Base-by-base conservation (phyloP, 1,140 invertebrate genomes). In the Lethocerus indicus region DNA sequence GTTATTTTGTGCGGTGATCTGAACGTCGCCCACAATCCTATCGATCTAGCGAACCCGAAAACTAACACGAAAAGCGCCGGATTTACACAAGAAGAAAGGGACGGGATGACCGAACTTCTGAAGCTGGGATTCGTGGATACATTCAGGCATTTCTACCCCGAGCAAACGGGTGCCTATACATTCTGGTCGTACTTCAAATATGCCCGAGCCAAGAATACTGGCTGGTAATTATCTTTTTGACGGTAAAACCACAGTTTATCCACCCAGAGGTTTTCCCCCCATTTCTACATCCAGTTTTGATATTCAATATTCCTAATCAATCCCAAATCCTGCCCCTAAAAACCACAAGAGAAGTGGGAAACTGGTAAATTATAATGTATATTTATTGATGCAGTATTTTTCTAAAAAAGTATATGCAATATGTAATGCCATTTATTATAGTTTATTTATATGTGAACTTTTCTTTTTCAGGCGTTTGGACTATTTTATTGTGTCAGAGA, bases 21-120 rank as follows among this genome's bases (percentile, higher is more conserved):
- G 72, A 98, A 98, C 71, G 94, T 98, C 4, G 83, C 93, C 40
- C 94, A 98, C 66, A 67, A 81, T 56, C 87, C 93, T 72, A 96
- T 97, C 61, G 87, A 98, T 75, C 68, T 98, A 52, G 78, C 80
- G 13, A 97, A 98, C 73, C 93, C 95, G 2, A 92, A 93, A 65
- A 77, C 77, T 0, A 98, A 98, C 63, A 83, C 75, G 44, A 90
- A 83, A 63, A 90, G 81, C 63, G 90, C 94, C 39, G 95, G 95
- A 13, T 99, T 98, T 61, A 98, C 93, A 0, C 70, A 80, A 58
- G 87, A 97, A 64, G 94, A 98, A 67, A 70, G 94, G 47, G 79
- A 90, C 32, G 87, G 79, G 20, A 91, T 99, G 76, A 83, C 81
- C 0, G 76, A 84, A 16, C 74, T 98, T 16, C 64, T 98, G 9